phyloP scores from a whole-genome alignment of 2,113 vertebrate genomes.

The Amphiprion percula region DNA sequence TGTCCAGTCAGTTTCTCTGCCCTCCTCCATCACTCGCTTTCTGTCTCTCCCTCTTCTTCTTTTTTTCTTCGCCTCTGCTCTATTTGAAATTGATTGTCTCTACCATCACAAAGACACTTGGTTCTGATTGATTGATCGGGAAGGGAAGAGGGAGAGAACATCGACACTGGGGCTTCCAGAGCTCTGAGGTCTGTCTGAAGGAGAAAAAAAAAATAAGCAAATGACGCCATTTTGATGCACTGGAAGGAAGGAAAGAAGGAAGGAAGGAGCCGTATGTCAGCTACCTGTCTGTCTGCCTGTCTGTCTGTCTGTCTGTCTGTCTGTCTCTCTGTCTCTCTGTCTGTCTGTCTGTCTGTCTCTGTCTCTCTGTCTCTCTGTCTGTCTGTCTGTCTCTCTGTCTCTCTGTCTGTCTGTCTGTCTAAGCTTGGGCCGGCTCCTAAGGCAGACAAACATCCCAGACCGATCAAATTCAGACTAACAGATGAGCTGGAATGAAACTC shows the following conservation, averaged over 20 bases:
- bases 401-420: conserved; percentile 54
- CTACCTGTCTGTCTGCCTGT: conserved; percentile 53
- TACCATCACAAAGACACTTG: conserved; percentile 91
- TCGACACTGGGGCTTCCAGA: conserved; percentile 67
- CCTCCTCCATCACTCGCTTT: conserved; percentile 65
- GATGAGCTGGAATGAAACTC: conserved; percentile 44
- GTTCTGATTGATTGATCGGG: conserved; percentile 86
- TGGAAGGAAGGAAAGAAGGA: conserved; percentile 28
- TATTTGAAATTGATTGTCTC: conserved; percentile 90
- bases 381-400: neutral
- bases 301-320: conserved; percentile 53
- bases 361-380: conserved; percentile 3
- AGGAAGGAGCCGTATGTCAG: conserved; percentile 42
- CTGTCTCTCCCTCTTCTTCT: conserved; percentile 55
- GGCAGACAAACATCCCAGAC: conserved; percentile 53
- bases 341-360: conserved; percentile 28
- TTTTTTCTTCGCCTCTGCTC: conserved; percentile 77
- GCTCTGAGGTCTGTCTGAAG: conserved; percentile 53
- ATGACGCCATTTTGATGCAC: conserved; percentile 70
- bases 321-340: conserved; percentile 60
- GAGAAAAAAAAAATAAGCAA: conserved; percentile 63
- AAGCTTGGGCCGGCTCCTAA: conserved; percentile 24
- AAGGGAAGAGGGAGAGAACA: conserved; percentile 82
- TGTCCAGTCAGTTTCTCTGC: conserved; percentile 70
- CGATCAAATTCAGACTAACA: conserved; percentile 42